A percentile compares a stretch with the other conserved stretches of the same genome.
phyloP scores from a whole-genome alignment of 2,888 invertebrate genomes.

The Drosophila mettleri region DNA sequence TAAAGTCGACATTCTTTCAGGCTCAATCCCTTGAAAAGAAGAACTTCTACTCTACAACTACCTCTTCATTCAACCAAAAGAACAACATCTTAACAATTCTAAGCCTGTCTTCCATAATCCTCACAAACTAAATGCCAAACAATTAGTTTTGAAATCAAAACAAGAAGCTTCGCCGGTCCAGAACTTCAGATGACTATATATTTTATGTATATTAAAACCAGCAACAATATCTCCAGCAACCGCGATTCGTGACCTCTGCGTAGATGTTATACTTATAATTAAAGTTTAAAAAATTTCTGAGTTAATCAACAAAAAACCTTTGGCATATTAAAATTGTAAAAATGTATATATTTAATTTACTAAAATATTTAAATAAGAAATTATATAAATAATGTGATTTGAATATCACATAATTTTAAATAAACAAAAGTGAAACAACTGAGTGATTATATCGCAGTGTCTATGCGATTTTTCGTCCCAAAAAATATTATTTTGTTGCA shows the following conservation, averaged over 20 bases:
- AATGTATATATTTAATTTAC: not conserved
- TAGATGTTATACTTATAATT: not conserved
- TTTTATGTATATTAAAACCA: not conserved
- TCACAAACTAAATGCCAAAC: conserved; percentile 5
- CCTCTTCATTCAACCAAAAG: not conserved
- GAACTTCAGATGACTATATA: conserved; percentile 4
- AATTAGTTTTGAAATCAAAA: not conserved
- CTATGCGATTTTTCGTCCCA: too few relatives aligned
- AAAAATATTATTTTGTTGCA: too few relatives aligned
- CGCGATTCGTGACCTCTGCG: not conserved
- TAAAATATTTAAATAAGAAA: not conserved
- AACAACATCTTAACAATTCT: conserved; percentile 1
- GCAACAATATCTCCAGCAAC: not conserved
- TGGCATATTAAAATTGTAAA: not conserved
- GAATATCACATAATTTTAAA: not conserved
- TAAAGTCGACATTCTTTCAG: conserved; percentile 6
- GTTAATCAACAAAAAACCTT: too few relatives aligned
- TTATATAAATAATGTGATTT: not conserved
- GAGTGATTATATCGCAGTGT: not conserved
- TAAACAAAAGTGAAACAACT: too few relatives aligned
- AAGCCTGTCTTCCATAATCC: not conserved
- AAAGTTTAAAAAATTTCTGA: not conserved
- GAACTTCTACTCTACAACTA: conserved; percentile 7
- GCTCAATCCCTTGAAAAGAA: conserved; percentile 1
- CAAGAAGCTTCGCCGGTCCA: not conserved